Percentiles rank a stretch among this genome's conserved stretches.
These are phyloP conservation scores for Acrocephalus scirpaceus DNA, from an alignment of 2,797 vertebrate species.

Conservation along the genomic window DNA sequence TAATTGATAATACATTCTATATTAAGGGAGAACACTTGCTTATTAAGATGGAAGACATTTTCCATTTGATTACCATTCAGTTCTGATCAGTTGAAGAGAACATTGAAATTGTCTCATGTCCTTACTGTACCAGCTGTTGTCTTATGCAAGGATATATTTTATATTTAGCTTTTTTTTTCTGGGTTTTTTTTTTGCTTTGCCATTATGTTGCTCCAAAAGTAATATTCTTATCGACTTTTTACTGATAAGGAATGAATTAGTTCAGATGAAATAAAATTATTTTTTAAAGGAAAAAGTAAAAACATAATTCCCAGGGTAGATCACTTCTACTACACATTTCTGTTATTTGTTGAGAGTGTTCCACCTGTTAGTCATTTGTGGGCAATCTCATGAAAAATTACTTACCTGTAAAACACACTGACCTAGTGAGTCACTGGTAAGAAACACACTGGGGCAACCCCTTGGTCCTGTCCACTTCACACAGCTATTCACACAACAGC, in stretches of 20 bases:
- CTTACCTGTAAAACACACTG: not conserved
- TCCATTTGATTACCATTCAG: constrained; percentile 46
- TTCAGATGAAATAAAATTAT: constrained; percentile 30
- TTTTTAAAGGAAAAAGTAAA: constrained; percentile 19
- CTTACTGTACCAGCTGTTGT: constrained; percentile 40
- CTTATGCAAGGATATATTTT: constrained; percentile 35
- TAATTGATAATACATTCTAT: not conserved
- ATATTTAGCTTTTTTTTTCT: constrained; percentile 21
- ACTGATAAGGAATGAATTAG: constrained; percentile 48
- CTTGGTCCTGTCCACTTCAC: not conserved
- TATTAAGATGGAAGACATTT: constrained; percentile 32
- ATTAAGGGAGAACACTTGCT: not conserved
- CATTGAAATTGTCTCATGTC: constrained; percentile 13
- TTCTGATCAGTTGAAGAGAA: constrained; percentile 45
- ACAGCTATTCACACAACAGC: not conserved
- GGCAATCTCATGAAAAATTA: not conserved
- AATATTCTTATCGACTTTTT: constrained; percentile 50
- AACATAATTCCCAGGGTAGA: not conserved
- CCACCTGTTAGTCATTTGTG: not conserved
- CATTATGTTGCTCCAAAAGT: constrained; percentile 26
- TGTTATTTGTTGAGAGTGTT: not conserved
- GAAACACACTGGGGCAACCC: not conserved
- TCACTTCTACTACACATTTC: not conserved
- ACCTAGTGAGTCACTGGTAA: not conserved
- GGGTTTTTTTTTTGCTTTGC: not conserved